Evolutionary conservation across 2,113 vertebrate genomes (phyloP).

Genomic region (Burhinus bistriatus): DNA sequence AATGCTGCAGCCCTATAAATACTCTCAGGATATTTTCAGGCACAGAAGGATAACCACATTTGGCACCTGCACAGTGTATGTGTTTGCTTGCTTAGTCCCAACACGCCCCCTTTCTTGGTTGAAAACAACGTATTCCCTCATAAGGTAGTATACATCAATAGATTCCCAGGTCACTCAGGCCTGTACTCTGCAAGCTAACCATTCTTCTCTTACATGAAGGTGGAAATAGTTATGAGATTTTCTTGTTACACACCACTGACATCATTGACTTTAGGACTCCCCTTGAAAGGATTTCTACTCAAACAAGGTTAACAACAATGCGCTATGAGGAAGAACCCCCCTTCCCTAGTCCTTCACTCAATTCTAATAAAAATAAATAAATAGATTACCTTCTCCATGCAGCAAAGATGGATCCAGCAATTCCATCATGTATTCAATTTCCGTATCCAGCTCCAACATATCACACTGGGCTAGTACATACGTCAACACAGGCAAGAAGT

Average conservation of each 20-base stretch:
- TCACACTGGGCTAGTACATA: constrained; percentile 95
- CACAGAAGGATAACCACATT: neutral
- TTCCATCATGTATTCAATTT: constrained; percentile 98
- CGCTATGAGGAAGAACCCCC: neutral
- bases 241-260: neutral
- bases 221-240: neutral
- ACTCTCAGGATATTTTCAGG: neutral
- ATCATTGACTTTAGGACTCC: neutral
- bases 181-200: neutral
- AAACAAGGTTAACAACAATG: neutral
- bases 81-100: neutral
- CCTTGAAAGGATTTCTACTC: neutral
- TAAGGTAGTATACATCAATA: too few relatives aligned
- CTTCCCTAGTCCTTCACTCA: neutral
- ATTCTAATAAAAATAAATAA: neutral
- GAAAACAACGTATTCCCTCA: neutral
- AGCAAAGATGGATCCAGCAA: constrained; percentile 90
- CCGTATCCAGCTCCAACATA: constrained; percentile 91
- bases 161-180: neutral
- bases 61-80: neutral
- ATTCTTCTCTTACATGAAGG: neutral
- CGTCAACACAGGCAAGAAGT: constrained; percentile 95
- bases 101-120: neutral
- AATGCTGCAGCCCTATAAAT: neutral
- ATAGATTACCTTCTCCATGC: constrained; percentile 89